Evolutionary conservation across 2,113 vertebrate species (phyloP), one percentile per base, ranked within the genome.

Genomic region (Alexandromys fortis): DNA sequence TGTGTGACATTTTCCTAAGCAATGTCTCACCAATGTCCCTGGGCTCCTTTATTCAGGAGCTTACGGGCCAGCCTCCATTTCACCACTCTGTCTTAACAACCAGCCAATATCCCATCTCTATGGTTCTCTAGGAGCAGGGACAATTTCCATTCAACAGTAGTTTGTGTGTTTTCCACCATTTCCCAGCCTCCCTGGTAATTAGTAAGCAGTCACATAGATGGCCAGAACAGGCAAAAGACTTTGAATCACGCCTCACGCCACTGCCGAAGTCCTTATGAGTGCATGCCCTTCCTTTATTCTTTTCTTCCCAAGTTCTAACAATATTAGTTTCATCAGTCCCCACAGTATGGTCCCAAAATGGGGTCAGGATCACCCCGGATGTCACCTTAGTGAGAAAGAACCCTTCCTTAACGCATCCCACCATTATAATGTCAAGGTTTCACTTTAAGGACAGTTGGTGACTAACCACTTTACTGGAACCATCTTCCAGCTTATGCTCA

Each of bases 151-250:
- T 89, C 52, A n/a, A 47, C 38, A 49, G 49, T 14, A 26, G 13
- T 61, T 77, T 49, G 24, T 5, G 35, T 33, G 13, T 33, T 89
- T 83, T 21, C 73, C 22, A 65, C 52, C 19, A 38, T 55, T 81
- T 78, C 17, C 78, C 21, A 13, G 9, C 9, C 28, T 33, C 42
- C 68, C 17, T 67, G 12, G 35, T 78, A 7, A 12, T 45, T 26
- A 58, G 16, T 0, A 0, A 45, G n/a, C 17, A n/a, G 14, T 42
- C 16, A 28, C n/a, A 7, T 35, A n/a, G 30, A 73, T 5, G 11
- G 10, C 49, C 63, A 82, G 16, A 47, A 10, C 1, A 45, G 67
- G 42, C 65, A 28, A 47, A 90, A 82, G 38, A 2, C 76, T 28
- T 47, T 89, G 10, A 47, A n/a, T 52, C 47, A 49, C 1, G 47